Base-by-base conservation (phyloP, 1,140 invertebrate genomes). In the Druon quercuslanigerum region DNA sequence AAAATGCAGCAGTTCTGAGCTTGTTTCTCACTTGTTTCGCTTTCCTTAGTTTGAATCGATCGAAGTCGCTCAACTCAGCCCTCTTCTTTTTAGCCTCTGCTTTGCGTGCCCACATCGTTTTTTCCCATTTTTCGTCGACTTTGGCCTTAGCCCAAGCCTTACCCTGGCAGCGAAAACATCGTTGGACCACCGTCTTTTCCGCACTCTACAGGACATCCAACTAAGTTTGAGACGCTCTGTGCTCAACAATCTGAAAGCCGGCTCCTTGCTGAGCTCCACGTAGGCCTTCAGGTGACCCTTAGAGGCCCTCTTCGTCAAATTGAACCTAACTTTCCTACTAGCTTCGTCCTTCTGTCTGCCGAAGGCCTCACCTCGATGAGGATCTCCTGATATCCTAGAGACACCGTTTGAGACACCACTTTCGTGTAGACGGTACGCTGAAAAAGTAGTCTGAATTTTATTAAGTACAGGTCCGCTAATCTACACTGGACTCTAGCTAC, bases 31-130 rank as follows among this genome's bases (percentile, higher is more conserved):
- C 94, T 82, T 97, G 95, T 86, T 97, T 96, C 7, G 97, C 97
- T 87, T 95, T 95, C 84, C 96, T 95, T 79, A 99, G 89, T 91
- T 99, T 99, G 93, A 99, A 99, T 72, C 98, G 93, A 86, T 99
- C 98, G 88, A 98, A 99, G 88, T 99, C 98, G 57, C 95, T 96
- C 90, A 99, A 93, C 80, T 94, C 92, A 9, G 94, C 92, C 79
- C 97, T 96, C 93, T 95, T 96, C 84, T 96, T 93, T 86, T 96
- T 96, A 60, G 95, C 94, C 79, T 94, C 95, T 77, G 98, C 93
- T 91, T 96, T 96, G 73, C 94, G 93, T 13, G 96, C 94, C 96
- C 96, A 98, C 83, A 94, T 93, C 71, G 95, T 96, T 57, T 95
- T 90, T 60, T 93, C 92, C 96, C 96, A 97, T 88, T 96, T 93